These are phyloP conservation scores for Mellivora capensis DNA, from an alignment of 2,113 vertebrate genomes.

Conservation along the genomic window DNA sequence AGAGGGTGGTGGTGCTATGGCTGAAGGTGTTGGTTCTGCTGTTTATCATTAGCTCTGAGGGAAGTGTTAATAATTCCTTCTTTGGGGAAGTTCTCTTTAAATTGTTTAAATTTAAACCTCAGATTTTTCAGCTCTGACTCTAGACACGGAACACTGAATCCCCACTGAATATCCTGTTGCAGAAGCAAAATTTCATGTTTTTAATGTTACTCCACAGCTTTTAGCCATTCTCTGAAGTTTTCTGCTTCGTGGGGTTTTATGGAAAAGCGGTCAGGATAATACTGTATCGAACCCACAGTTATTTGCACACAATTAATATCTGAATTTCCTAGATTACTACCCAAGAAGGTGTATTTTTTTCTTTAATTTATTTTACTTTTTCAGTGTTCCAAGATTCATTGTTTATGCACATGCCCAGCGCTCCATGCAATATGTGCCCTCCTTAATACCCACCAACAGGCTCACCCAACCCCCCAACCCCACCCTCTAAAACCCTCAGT, in stretches of 20 bases:
- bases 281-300: not conserved
- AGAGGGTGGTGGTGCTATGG: rapidly evolving
- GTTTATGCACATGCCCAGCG: too few relatives aligned
- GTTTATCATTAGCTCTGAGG: not conserved
- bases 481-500: too few relatives aligned
- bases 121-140: not conserved
- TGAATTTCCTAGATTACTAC: not conserved
- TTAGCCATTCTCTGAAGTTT: not conserved
- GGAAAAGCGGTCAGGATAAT: not conserved
- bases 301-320: not conserved
- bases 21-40: not conserved
- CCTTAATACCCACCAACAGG: too few relatives aligned
- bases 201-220: not conserved
- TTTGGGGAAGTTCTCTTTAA: not conserved
- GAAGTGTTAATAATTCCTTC: not conserved
- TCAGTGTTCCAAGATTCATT: too few relatives aligned
- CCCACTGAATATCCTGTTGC: not conserved
- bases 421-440: too few relatives aligned
- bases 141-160: not conserved
- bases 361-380: too few relatives aligned
- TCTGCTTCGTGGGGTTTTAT: not conserved
- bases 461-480: too few relatives aligned
- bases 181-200: not conserved
- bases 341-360: not conserved
- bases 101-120: not conserved